These are phyloP conservation scores for Piaya cayana DNA, from an alignment of 2,113 vertebrate species.

Conservation along the genomic window DNA sequence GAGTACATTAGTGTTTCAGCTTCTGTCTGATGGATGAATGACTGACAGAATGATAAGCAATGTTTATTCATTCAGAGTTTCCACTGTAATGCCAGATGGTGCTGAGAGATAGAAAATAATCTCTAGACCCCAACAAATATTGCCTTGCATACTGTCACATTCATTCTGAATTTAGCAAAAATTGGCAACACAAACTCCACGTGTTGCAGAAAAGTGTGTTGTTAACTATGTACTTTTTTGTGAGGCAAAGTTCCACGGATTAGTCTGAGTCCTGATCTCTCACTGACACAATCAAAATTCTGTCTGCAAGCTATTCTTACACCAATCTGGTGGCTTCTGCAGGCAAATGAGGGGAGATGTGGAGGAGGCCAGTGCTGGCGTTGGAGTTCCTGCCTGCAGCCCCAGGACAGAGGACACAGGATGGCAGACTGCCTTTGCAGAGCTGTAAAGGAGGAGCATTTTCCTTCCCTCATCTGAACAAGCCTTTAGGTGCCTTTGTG, in stretches of 20 bases:
- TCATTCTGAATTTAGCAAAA: not conserved
- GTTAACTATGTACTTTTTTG: not conserved
- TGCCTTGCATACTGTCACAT: not conserved
- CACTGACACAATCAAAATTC: fast-evolving
- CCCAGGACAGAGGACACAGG: not conserved
- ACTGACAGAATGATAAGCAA: slow-evolving; percentile 14
- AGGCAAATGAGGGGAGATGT: fast-evolving
- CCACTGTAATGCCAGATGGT: slow-evolving; percentile 12
- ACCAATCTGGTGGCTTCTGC: not conserved
- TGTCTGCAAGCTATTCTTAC: fast-evolving
- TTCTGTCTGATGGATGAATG: not conserved
- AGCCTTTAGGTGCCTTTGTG: not conserved
- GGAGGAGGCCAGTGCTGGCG: not conserved
- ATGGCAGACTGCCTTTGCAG: not conserved
- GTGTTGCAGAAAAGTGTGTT: not conserved
- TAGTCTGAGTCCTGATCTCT: not conserved
- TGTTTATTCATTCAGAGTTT: not conserved
- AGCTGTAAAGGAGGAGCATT: not conserved
- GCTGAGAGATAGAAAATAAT: not conserved
- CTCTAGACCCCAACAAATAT: not conserved
- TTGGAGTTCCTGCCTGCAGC: not conserved
- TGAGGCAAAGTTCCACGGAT: not conserved
- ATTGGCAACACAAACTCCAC: not conserved
- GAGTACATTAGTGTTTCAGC: not conserved
- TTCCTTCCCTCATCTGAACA: not conserved